Evolutionary conservation across 2,888 invertebrate genomes (phyloP), one percentile per base, ranked within the genome.

Genomic region (Sipha maydis): DNA sequence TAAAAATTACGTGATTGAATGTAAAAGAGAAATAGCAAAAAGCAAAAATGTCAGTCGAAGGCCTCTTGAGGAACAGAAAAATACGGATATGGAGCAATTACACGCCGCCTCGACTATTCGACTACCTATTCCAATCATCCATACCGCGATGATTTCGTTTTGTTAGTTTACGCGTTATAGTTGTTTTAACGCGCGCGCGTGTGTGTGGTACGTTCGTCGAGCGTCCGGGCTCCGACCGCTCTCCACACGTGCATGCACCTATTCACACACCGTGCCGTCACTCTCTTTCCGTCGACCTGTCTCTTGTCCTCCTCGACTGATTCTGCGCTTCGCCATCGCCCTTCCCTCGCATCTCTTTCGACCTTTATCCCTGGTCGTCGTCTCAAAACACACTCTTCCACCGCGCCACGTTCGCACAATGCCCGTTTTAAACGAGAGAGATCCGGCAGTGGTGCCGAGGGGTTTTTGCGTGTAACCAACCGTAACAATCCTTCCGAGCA

Each of bases 401-500:
- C 14, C 28, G 61, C n/a, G 17, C 38, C 19, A 28, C 38, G n/a
- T 28, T 41, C 21, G 28, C 28, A 28, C 67, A 83, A 75, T 34
- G 3, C n/a, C 34, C 73, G 56, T 71, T 83, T 21, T 31, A 69
- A 82, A 69, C 48, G 82, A 25, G 21, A 82, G 48, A 69, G 69
- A 9, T 2, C 3, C n/a, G 34, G n/a, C 4, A 21, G 61, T 0
- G n/a, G 8, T 9, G 21, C 14, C 31, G 14, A 38, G 76, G 84
- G 84, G 76, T 48, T 83, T 48, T 83, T n/a, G 21, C 25, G 83
- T 38, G 78, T 85, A 79, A 85, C 85, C 85, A 78, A 85, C 85
- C 85, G 85, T 85, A 85, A 85, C 85, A 79, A 85, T 85, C 85
- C 85, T 85, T 85, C 85, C 85, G 78, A 78, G 71, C 85, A 85